phyloP scores from a whole-genome alignment of 2,888 invertebrate species.

The Anoncus sp. region DNA sequence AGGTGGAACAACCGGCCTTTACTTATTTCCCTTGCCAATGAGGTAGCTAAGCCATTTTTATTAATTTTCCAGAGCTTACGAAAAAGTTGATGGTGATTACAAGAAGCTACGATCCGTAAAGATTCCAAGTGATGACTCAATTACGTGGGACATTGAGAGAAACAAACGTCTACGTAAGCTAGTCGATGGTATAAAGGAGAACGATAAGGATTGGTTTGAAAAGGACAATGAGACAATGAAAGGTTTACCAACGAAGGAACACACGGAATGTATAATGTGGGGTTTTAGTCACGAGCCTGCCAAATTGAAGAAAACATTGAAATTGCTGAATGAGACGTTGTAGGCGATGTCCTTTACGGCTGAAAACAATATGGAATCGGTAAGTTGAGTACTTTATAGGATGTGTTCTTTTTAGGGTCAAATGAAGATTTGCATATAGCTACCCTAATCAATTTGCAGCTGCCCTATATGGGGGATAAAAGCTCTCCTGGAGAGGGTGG shows the following conservation, averaged over 20 bases:
- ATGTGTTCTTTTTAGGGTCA: too few species aligned
- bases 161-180: conserved; percentile 85
- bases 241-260: conserved; percentile 88
- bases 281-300: conserved; percentile 90
- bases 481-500: too few species aligned
- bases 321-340: conserved; percentile 83
- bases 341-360: conserved; percentile 56
- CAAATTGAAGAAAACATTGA: conserved; percentile 86
- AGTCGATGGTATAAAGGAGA: conserved; percentile 84
- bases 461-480: too few species aligned
- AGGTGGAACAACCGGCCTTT: too few species aligned
- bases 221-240: conserved; percentile 87
- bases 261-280: conserved; percentile 89
- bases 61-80: conserved; percentile 84
- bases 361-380: too few species aligned
- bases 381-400: too few species aligned
- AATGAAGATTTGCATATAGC: too few species aligned
- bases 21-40: too few species aligned
- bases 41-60: too few species aligned
- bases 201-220: conserved; percentile 83
- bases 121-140: conserved; percentile 84
- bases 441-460: too few species aligned
- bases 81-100: conserved; percentile 88
- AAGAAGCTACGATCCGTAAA: conserved; percentile 89
- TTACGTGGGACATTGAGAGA: conserved; percentile 91